Evolutionary conservation across 37 sponge, comb jelly and placozoan species (phyloP), one percentile per base, ranked within the genome.

Genomic region (Petrosia ficiformis): DNA sequence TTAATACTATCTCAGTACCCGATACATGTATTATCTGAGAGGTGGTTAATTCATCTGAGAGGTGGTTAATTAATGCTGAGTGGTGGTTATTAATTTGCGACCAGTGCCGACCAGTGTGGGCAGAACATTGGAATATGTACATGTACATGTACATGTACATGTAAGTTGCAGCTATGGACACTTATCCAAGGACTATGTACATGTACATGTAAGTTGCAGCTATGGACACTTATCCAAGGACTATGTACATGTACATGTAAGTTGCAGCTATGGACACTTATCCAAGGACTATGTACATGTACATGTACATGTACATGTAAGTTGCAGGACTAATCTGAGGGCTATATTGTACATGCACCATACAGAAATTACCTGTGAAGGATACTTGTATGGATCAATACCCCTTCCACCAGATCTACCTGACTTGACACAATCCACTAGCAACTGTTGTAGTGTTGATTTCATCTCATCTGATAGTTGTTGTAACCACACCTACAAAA

Each of bases 401-500:
- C 77, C 73, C 34, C 67, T 59, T 59, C 78, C 39, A 2, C 42
- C 72, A 16, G 37, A 35, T 39, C 48, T 31, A 5, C 92, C 88
- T n/a, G 68, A 60, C 33, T 82, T 52, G 39, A 94, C 73, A 76
- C 94, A 91, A 58, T 84, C 42, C 28, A 88, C 75, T 28, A 97
- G 69, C 36, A 97, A 74, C 29, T 82, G 66, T 44, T 87, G 75
- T 2, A 98, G 77, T 24, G 99, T 98, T 40, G 37, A 33, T 82
- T 90, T 78, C 99, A 98, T 98, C 77, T 95, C 89, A 3, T 87
- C 83, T 10, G 99, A 69, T 2, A 98, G 80, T 30, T 73, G 42
- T 14, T 74, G 75, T 30, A 98, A 81, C 96, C 96, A 98, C 60
- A 90, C 91, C 79, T 92, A 63, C 2, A 71, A 44, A 39, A 66